A percentile compares a stretch with the other conserved stretches of the same genome.
phyloP scores from a whole-genome alignment of 2,797 vertebrate species.

The Oryzias dopingdopingensis region DNA sequence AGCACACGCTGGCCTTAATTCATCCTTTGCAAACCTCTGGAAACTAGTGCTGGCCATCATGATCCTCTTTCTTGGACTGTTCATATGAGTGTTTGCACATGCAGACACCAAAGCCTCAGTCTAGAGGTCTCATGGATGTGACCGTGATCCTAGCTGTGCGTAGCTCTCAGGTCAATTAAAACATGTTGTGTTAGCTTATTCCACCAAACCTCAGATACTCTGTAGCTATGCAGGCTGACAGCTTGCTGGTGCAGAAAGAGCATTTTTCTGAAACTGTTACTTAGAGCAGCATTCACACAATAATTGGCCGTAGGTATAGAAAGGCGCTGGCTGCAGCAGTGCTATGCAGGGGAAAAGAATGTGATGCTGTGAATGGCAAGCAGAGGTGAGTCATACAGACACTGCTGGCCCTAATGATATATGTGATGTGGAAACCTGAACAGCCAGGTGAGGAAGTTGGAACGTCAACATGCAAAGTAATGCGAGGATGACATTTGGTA shows the following conservation, averaged over 20 bases:
- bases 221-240: conserved; percentile 45
- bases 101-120: conserved; percentile 24
- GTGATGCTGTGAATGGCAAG: conserved; percentile 69
- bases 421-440: conserved; percentile 54
- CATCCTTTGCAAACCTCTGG: conserved; percentile 12
- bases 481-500: conserved; percentile 52
- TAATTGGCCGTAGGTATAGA: conserved; percentile 74
- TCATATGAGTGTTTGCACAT: conserved; percentile 31
- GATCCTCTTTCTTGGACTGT: conserved; percentile 42
- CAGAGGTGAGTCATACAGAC: conserved; percentile 71
- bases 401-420: conserved; percentile 58
- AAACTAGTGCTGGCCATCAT: conserved; percentile 17
- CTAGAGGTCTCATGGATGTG: conserved; percentile 44
- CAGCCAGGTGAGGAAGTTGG: conserved; percentile 36
- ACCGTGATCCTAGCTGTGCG: conserved; percentile 34
- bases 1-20: conserved; percentile 15
- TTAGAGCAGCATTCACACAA: conserved; percentile 47
- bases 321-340: conserved; percentile 49
- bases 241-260: conserved; percentile 23
- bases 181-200: conserved; percentile 28
- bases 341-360: conserved; percentile 49
- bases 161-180: conserved; percentile 55
- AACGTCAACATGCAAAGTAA: conserved; percentile 55
- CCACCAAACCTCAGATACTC: conserved; percentile 43
- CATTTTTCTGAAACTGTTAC: conserved; percentile 32